Evolutionary conservation across 2,113 vertebrate genomes (phyloP), one percentile per base, ranked within the genome.

Genomic region (Xenus cinereus): DNA sequence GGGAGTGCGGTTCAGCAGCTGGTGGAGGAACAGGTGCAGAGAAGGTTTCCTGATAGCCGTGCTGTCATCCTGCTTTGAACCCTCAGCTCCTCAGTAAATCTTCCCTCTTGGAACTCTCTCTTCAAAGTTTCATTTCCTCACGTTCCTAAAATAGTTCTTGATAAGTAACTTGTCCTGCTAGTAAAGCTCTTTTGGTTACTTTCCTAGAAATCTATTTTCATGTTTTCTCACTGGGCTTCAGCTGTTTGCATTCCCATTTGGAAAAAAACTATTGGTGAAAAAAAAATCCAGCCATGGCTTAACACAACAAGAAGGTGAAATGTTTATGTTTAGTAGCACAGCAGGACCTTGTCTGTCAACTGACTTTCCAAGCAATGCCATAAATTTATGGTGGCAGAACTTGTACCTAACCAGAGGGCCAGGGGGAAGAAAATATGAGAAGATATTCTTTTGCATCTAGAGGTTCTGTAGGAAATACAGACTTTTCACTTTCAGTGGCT

Each of bases 201-300:
- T 96, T 95, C 93, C 91, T 96, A 93, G 87, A 95, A 97, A 87
- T 93, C 94, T 96, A 84, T 96, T 96, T 94, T 91, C 87, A 91
- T 87, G 67, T 89, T 94, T 95, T 95, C 89, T 94, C 6, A 2
- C 80, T 93, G 87, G 43, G 57, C 80, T 96, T 96, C 96, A 97
- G 95, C 94, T 96, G 94, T 54, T 89, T 69, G 62, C 91, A 95
- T 95, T 95, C 94, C 89, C 84, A 87, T 54, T 87, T 0, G 2
- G 66, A 15, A 84, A 89, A 90, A 71, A 30, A 10, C 19, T 13
- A 74, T 18, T 35, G 30, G 17, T 32, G 50, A 35, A 68, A 72
- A 64, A 73, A 50, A 37, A 33, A 39, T 45, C 48, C 50, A 85
- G 37, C 56, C 76, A 87, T 88, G 69, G 79, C 64, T 95, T 93